Base-by-base conservation (phyloP, 2,888 invertebrate genomes). In the Hypolimnas misippus region DNA sequence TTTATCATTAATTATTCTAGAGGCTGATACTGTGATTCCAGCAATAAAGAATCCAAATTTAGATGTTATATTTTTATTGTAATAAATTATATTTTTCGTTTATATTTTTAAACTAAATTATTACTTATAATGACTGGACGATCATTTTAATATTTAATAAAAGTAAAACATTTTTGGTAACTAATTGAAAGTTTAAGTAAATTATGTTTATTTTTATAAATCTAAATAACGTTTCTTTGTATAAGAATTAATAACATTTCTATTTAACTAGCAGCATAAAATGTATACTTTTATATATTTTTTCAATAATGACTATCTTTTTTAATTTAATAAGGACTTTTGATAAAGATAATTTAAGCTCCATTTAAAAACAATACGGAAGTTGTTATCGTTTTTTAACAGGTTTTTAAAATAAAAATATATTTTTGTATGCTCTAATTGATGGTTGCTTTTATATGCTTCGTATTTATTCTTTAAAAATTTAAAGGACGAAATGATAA, bases 11-110 rank as follows among this genome's bases (percentile, higher is more conserved):
- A 17, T 29, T 50, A 50, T 55, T 46, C 12, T 44, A 65, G 69
- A 33, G 67, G 66, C 60, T 68, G n/a, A 25, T 33, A 56, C 65
- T 69, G 69, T 69, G 65, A 69, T 66, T 57, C n/a, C 14, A 59
- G 40, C 35, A 40, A 57, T 53, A 53, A 21, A 50, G 19, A 63
- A 52, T 52, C 8, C n/a, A 29, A 49, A 53, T 35, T 8, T 46
- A 35, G 25, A 25, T 2, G 4, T 49, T n/a, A 46, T 29, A 16
- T 58, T 12, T 51, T 35, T 12, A 57, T 16, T 58, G 35, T 4
- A n/a, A 21, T 19, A 46, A 17, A n/a, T 38, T n/a, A 38, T 38
- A 38, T n/a, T 38, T n/a, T 38, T 38, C 1, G 4, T 38, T 38
- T 38, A 38, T 1, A 38, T 8, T 33, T 38, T 38, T 3, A 3